Evolutionary conservation across 2,888 invertebrate genomes (phyloP), one percentile per base, ranked within the genome.

Genomic region (Acronicta aceris): DNA sequence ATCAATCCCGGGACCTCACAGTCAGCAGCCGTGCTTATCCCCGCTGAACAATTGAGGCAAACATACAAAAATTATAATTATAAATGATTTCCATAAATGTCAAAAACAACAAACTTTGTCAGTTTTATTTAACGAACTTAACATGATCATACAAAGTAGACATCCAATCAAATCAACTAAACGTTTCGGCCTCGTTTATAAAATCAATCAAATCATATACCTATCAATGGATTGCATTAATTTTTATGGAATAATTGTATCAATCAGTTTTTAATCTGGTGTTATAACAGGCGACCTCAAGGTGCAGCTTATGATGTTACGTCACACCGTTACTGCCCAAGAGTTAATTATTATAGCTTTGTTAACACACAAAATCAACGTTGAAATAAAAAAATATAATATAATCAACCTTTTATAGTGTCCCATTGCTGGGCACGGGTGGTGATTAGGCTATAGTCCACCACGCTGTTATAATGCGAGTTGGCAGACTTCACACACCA

Each of bases 121-220:
- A 69, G 42, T 53, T 42, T 52, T 33, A 69, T 57, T 50, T 55
- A 54, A 50, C 13, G 15, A 55, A 62, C 41, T 54, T 38, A 12
- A 38, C 17, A 62, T 17, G 45, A 27, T 42, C 15, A 21, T 16
- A 21, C 6, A 16, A n/a, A 30, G 1, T 9, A 30, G 15, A 53
- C 17, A 30, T 45, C 30, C 54, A 57, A 60, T 74, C 27, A 59
- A 57, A 60, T 74, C 27, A 59, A 49, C 48, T 43, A 59, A 74
- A 57, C 50, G 40, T 45, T 47, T 50, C 7, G 36, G 21, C 59
- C 71, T 70, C 52, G 49, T 50, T 43, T 40, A 45, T n/a, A 33
- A 10, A 52, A 53, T 48, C 49, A 56, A 43, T 52, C 21, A 41
- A 59, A 50, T 38, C 21, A 42, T 46, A 40, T 25, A 33, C n/a